Conservation (phyloP, 2,888 invertebrate species). For the Netelia fuscicornis region DNA sequence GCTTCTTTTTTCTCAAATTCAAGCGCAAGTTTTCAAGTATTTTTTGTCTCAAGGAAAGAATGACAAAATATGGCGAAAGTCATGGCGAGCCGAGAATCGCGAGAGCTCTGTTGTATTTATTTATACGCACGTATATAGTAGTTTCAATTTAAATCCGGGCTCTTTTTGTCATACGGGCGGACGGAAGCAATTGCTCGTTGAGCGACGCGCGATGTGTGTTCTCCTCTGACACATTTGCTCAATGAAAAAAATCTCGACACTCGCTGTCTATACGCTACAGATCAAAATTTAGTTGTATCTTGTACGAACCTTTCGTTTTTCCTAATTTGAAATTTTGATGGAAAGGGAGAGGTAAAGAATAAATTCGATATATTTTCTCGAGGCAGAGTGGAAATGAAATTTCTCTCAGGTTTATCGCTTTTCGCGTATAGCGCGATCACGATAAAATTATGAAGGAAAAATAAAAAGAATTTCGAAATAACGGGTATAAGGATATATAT, state of each 20-base stretch:
- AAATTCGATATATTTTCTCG: too few species aligned
- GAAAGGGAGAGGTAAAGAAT: too few species aligned
- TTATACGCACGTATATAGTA: too few species aligned
- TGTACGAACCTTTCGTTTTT: conserved; percentile 7
- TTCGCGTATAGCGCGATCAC: background rate
- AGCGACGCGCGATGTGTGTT: conserved; percentile 65
- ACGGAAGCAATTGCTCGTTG: conserved; percentile 72
- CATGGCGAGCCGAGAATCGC: too few species aligned
- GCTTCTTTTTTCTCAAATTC: too few species aligned
- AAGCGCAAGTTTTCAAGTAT: too few species aligned
- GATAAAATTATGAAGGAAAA: background rate
- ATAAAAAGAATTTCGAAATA: background rate
- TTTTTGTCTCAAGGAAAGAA: too few species aligned
- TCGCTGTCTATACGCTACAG: background rate
- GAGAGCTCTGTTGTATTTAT: too few species aligned
- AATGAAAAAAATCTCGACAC: conserved; percentile 14
- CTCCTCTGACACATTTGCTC: background rate
- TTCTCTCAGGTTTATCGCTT: conserved; percentile 57
- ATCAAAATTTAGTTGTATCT: background rate
- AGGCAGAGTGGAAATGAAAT: conserved; percentile 9
- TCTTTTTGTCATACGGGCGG: conserved; percentile 72
- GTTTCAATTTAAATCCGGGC: conserved; percentile 69
- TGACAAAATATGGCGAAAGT: too few species aligned
- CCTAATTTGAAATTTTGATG: too few species aligned
- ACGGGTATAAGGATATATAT: background rate